Evolutionary conservation across 2,113 vertebrate species (phyloP).

Genomic region (Natator depressus): DNA sequence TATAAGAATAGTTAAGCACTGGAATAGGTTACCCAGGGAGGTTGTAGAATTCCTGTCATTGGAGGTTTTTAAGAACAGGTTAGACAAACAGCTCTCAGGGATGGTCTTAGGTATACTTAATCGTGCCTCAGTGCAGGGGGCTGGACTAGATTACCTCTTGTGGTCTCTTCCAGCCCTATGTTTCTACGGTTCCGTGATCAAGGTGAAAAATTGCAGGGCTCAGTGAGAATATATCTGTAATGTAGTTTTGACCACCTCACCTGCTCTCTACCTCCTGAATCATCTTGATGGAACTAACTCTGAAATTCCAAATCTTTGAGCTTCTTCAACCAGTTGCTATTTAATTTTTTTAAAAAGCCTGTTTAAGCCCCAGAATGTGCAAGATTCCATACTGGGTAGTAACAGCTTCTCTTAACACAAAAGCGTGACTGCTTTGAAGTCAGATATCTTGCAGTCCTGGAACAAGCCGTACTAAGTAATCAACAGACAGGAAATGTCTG

Average conservation of each 20-base stretch:
- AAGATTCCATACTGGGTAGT: not conserved
- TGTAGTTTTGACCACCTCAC: not conserved
- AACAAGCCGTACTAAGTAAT: not conserved
- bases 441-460: not conserved
- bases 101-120: no score
- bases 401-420: not conserved
- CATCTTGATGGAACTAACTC: rapidly evolving
- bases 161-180: no score
- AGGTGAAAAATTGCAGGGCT: no score
- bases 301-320: not conserved
- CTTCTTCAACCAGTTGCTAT: not conserved
- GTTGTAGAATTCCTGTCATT: no score
- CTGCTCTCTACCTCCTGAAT: not conserved
- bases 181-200: no score
- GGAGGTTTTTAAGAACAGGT: no score
- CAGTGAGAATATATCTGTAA: not conserved
- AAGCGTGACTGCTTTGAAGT: not conserved
- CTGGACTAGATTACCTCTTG: no score
- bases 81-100: no score
- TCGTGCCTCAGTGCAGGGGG: no score
- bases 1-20: no score
- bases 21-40: no score
- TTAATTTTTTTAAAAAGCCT: not conserved
- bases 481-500: not conserved
- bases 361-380: not conserved